Evolutionary conservation across 2,797 vertebrate species (phyloP), one percentile per base, ranked within the genome.

Genomic region (Petrocephalus schoutedeni): DNA sequence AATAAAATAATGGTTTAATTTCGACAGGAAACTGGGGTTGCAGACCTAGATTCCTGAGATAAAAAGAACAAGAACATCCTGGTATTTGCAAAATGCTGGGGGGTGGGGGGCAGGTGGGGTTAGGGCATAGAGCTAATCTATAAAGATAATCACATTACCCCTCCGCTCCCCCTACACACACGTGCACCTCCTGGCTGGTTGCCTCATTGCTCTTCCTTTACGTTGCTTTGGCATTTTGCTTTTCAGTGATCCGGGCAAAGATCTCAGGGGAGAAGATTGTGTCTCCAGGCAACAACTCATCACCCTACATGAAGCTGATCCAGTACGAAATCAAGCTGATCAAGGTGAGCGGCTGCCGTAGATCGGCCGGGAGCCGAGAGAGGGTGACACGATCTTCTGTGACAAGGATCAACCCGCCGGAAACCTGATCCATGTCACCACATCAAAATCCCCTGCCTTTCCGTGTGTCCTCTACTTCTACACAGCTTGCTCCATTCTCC

Each of bases 241-340:
- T 61, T 85, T 54, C 94, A 99, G 98, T 97, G 93, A 97, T 99
- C 92, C 94, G 96, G 91, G 98, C 96, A 92, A 97, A 97, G 94
- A 95, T 99, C 91, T 94, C 93, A 14, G 96, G 96, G 80, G 96
- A 98, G 93, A 97, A 97, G 94, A 96, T 97, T 90, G 95, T 98
- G 93, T 95, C 96, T 92, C 95, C 95, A 92, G 96, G 95, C 80
- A 93, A 96, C 91, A 95, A 95, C 91, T 96, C 96, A 90, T 94
- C 93, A 67, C 94, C 96, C 74, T 95, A 95, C 91, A 95, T 97
- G 95, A 97, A 97, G 95, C 94, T 97, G 96, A 97, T 98, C 94
- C 96, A 95, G 91, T 99, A 99, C 91, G 97, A 97, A 95, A 97
- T 99, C 94, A 98, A 98, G 95, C 95, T 98, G 95, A 98, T 98